phyloP scores from a whole-genome alignment of 2,113 vertebrate genomes.

The Ploceus nigricollis region DNA sequence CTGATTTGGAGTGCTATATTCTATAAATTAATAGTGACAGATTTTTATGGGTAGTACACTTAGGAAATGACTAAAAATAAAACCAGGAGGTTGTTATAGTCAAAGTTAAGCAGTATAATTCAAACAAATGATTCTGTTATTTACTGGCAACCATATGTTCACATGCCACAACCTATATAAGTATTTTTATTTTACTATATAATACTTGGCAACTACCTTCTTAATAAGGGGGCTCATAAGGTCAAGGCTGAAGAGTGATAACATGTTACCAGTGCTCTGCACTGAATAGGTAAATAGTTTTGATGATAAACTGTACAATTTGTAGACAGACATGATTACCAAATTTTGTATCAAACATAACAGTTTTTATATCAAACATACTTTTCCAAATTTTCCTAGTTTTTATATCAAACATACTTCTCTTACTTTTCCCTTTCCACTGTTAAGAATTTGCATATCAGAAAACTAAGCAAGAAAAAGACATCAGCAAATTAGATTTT shows the following conservation, averaged over 20 bases:
- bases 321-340: background rate
- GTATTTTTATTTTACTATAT: slow-evolving; percentile 10
- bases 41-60: slow-evolving; percentile 48
- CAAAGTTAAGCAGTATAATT: slow-evolving; percentile 11
- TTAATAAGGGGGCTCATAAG: background rate
- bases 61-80: slow-evolving; percentile 43
- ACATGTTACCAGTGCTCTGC: background rate
- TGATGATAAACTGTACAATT: background rate
- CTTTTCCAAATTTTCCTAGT: background rate
- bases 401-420: background rate
- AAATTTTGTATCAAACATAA: background rate
- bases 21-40: slow-evolving; percentile 41
- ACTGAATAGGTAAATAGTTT: background rate
- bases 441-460: background rate
- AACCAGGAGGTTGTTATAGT: background rate
- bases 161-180: background rate
- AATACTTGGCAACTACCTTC: background rate
- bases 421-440: background rate
- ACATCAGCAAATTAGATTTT: background rate
- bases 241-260: background rate
- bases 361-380: background rate
- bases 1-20: slow-evolving; percentile 44
- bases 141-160: slow-evolving; percentile 44
- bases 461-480: background rate
- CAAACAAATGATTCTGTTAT: slow-evolving; percentile 29